These are phyloP conservation scores for Crepidodera aurea DNA, from an alignment of 2,888 invertebrate species.

Conservation along the genomic window DNA sequence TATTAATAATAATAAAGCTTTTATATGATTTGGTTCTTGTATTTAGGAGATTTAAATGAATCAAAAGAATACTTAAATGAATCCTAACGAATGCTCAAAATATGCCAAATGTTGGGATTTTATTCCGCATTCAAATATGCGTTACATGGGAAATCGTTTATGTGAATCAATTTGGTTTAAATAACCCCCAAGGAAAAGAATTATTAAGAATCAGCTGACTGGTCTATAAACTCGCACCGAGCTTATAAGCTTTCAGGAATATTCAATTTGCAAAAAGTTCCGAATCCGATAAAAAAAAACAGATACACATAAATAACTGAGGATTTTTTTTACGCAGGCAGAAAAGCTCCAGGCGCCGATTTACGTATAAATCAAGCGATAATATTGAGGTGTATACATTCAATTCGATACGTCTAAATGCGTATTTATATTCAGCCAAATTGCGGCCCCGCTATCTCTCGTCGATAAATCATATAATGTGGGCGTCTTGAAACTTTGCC, in stretches of 20 bases:
- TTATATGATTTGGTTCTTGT: too few relatives aligned
- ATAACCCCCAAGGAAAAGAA: too few relatives aligned
- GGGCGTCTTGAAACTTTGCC: conserved; percentile 61
- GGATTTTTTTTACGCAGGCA: conserved; percentile 17
- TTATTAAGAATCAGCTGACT: too few relatives aligned
- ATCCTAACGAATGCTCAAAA: too few relatives aligned
- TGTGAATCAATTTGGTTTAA: too few relatives aligned
- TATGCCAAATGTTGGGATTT: too few relatives aligned
- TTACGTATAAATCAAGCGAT: conserved; percentile 46
- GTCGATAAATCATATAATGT: conserved; percentile 57
- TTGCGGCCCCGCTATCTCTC: conserved; percentile 56
- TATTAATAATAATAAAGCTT: too few relatives aligned
- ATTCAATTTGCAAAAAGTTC: conserved; percentile 26
- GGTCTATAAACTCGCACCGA: not conserved
- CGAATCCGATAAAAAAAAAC: conserved; percentile 19
- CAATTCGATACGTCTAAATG: conserved; percentile 55
- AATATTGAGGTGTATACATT: conserved; percentile 50
- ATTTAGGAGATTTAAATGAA: too few relatives aligned
- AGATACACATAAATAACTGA: conserved; percentile 29
- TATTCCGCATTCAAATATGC: too few relatives aligned
- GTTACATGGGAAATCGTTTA: too few relatives aligned
- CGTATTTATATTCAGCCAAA: conserved; percentile 58
- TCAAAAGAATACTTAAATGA: too few relatives aligned
- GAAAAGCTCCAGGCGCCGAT: conserved; percentile 33
- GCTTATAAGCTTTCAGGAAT: not conserved